phyloP scores from a whole-genome alignment of 2,113 vertebrate species.

The Gobius niger region DNA sequence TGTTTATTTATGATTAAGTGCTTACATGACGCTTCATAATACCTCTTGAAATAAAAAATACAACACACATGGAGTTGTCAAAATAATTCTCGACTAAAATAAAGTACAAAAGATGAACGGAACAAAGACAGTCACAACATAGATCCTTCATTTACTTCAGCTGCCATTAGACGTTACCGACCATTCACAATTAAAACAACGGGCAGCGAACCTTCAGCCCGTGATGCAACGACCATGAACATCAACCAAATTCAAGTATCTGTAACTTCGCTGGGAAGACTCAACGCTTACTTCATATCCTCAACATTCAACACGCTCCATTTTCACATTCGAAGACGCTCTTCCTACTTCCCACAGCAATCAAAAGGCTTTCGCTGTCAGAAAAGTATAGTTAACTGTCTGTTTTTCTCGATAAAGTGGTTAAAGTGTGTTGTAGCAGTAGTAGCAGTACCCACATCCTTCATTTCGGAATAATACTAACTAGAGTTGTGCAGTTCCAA shows the following conservation, averaged over 20 bases:
- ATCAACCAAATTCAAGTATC: too few relatives aligned
- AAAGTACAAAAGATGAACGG: not conserved
- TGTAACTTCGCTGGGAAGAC: not conserved
- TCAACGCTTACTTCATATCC: not conserved
- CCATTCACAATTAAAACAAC: not conserved
- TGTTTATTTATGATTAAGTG: constrained; percentile 5
- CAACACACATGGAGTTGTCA: not conserved
- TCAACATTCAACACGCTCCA: constrained; percentile 33
- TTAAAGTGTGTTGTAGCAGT: not conserved
- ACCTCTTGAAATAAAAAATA: not conserved
- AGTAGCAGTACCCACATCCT: constrained; percentile 5
- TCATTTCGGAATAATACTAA: constrained; percentile 13
- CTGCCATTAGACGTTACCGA: constrained; percentile 11
- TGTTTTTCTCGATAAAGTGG: not conserved
- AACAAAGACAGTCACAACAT: not conserved
- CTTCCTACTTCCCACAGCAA: constrained; percentile 15
- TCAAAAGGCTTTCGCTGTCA: not conserved
- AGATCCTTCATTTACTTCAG: constrained; percentile 33
- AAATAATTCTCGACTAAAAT: not conserved
- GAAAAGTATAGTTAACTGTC: not conserved
- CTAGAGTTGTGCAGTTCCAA: constrained; percentile 17
- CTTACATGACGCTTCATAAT: not conserved
- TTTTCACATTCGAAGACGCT: constrained; percentile 29
- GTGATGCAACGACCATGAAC: constrained; percentile 8
- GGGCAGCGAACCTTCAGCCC: constrained; percentile 2